Evolutionary conservation across 2,888 invertebrate species (phyloP).

Genomic region (Drosophila peninsularis): DNA sequence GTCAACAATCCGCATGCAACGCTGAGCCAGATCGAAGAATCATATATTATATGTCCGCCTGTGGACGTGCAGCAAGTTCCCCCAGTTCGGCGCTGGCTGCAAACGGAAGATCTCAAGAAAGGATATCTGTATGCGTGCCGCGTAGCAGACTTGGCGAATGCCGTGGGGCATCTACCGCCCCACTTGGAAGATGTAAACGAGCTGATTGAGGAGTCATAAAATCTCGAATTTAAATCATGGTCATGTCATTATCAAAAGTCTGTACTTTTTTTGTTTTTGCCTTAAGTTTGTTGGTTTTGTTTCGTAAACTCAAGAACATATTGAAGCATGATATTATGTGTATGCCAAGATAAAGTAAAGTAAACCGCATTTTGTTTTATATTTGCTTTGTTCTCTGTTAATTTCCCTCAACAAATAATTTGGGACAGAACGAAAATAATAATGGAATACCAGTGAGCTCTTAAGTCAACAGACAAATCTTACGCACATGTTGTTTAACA

Average conservation of each 20-base stretch:
- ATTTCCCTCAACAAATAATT: slow-evolving; percentile 29
- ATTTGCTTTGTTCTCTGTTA: slow-evolving; percentile 23
- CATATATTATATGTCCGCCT: slow-evolving; percentile 1
- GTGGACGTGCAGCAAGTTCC: background rate
- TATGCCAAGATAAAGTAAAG: background rate
- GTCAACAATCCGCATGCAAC: slow-evolving; percentile 10
- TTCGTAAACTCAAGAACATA: background rate
- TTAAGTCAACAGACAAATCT: slow-evolving; percentile 49
- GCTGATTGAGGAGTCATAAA: background rate
- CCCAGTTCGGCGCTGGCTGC: background rate
- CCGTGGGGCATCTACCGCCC: background rate
- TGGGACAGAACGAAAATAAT: background rate
- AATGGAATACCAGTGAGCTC: slow-evolving; percentile 19
- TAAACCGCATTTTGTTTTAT: background rate
- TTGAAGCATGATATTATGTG: background rate
- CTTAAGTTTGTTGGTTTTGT: background rate
- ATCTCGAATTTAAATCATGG: background rate
- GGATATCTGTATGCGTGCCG: slow-evolving; percentile 6
- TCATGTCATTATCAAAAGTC: background rate
- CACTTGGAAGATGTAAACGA: background rate
- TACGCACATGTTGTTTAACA: slow-evolving; percentile 60
- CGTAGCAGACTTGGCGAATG: background rate
- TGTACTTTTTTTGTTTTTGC: background rate
- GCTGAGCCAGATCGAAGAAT: background rate
- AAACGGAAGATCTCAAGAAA: background rate